Evolutionary conservation across 2,888 invertebrate species (phyloP), one percentile per base, ranked within the genome.

Genomic region (Zygogramma bicolorata): DNA sequence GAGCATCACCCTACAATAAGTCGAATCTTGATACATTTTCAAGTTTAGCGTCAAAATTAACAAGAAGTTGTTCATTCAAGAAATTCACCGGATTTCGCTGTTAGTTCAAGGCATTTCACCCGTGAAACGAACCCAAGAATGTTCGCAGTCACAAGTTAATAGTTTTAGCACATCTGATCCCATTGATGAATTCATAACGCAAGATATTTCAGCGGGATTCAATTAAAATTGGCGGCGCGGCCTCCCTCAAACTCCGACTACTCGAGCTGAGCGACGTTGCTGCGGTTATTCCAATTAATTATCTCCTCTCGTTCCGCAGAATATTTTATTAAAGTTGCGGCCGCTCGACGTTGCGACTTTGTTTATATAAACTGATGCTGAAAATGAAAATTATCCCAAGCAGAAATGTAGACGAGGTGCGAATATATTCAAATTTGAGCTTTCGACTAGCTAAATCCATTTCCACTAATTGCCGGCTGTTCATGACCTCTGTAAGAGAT

Each of bases 201-300:
- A 13, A 29, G 29, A 42, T 62, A 62, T 62, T 62, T 46, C 62
- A 25, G 46, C 42, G 15, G 46, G 46, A 62, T 42, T 42, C 62
- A 62, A 62, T 62, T 62, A 62, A 62, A 62, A 62, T 27, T 7
- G 27, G 18, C 34, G 18, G 27, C 42, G 42, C 42, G 62, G 22
- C 42, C 40, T 46, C 22, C 46, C 29, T 62, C 15, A 42, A 38
- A 22, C 62, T 40, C 46, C 22, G 42, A 40, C 42, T 42, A 42
- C 46, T 62, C 62, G 42, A 62, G 40, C 62, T 27, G 42, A 42
- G 27, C 27, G 62, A 62, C 62, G 62, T 42, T 46, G 62, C 27
- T 40, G 62, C 62, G 62, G 62, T 62, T 42, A 46, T 46, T 62
- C 42, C 62, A 62, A 62, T 62, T 62, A 62, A 62, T 62, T 61